These are phyloP conservation scores for Palythoa grandiflora DNA, from an alignment of 92 coral and sea anemone species.

Conservation along the genomic window DNA sequence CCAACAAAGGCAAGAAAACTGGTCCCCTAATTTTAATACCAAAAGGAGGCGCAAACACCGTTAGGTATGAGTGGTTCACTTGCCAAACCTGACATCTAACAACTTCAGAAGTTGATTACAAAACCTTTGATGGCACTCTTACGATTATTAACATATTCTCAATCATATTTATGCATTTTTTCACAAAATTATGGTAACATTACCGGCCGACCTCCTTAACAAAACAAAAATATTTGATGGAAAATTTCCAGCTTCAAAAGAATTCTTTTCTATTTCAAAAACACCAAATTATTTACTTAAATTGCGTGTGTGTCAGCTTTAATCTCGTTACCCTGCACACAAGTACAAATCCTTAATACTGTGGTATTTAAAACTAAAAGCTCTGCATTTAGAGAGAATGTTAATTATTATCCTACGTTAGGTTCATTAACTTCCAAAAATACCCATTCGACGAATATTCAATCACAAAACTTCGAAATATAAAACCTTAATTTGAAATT, in stretches of 20 bases:
- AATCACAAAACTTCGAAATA: conserved; percentile 12
- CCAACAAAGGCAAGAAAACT: no score
- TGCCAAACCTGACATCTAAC: not conserved
- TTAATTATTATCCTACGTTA: not conserved
- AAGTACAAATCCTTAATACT: not conserved
- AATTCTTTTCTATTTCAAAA: not conserved
- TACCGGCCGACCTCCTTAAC: not conserved
- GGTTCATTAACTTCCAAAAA: not conserved
- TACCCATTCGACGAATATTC: conserved; percentile 13
- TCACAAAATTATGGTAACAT: not conserved
- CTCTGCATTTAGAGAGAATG: not conserved
- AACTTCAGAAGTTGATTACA: not conserved
- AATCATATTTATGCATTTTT: not conserved
- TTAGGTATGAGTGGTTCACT: not conserved
- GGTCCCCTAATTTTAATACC: no score
- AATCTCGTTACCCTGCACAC: not conserved
- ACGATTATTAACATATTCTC: not conserved
- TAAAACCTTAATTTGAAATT: conserved; percentile 14
- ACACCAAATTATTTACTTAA: not conserved
- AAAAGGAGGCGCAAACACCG: not conserved
- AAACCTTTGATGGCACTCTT: not conserved
- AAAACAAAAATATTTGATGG: not conserved
- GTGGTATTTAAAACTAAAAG: not conserved
- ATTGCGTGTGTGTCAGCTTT: not conserved
- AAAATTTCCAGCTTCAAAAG: not conserved